Evolutionary conservation across 2,113 vertebrate species (phyloP), one percentile per base, ranked within the genome.

Genomic region (Otus sunia): DNA sequence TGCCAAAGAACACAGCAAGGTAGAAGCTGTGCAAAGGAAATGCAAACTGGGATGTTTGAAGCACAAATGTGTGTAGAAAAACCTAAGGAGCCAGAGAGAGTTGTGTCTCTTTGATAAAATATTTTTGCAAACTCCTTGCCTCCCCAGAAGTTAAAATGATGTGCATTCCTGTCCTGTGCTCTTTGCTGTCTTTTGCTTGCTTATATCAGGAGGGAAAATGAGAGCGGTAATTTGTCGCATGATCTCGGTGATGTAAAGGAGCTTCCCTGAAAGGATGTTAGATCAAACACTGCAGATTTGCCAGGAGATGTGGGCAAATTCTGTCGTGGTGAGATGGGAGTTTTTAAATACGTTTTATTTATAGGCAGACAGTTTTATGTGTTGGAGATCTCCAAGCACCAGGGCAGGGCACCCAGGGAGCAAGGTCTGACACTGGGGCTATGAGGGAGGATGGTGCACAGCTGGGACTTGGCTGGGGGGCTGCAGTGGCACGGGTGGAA

Each of bases 101-200:
- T 43, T 88, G 11, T 68, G 47, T 26, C 17, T 89, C 69, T 82
- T 29, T 52, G 52, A 84, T 74, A 89, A 67, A 81, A 52, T 63
- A n/a, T 29, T 92, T 94, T 85, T 88, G 67, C 78, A 91, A 93
- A 32, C n/a, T 63, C 62, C 78, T 83, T 72, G 78, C 39, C 45
- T 94, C 58, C 52, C 22, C 32, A 59, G 22, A 76, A 94, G 50
- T 86, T 83, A 63, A 94, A 85, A 93, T 55, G 11, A 72, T 53
- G 30, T 87, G 52, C 22, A 15, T 89, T 90, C 53, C 60, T 64
- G 50, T 66, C 81, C 88, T 92, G 27, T 81, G 93, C 49, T 58
- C 55, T 94, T 84, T 87, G 22, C 80, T 84, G 26, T 78, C 52
- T 92, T 50, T 84, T 74, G 56, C 91, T 78, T 84, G 13, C 56